Conservation (phyloP, 2,797 vertebrate genomes). For the Arctocebus calabarensis region DNA sequence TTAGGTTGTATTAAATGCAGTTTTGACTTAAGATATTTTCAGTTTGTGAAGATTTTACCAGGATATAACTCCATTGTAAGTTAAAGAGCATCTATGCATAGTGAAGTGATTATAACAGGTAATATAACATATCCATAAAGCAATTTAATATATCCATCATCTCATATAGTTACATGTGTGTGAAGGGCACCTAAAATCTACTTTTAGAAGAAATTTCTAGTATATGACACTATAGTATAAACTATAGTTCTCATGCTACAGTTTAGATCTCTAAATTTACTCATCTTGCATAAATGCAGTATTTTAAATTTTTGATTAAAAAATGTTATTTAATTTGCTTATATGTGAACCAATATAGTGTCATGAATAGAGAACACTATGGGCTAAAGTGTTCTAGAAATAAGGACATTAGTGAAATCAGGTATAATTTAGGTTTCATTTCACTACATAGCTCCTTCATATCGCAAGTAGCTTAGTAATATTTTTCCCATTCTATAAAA, state of each 20-base stretch:
- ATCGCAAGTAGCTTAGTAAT: neutral
- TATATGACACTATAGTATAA: neutral
- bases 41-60: neutral
- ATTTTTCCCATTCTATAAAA: conserved; percentile 49
- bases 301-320: conserved; percentile 47
- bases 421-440: conserved; percentile 28
- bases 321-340: neutral
- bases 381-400: neutral
- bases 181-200: neutral
- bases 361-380: neutral
- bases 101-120: neutral
- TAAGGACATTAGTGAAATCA: conserved; percentile 17
- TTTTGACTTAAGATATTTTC: neutral
- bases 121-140: neutral
- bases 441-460: neutral
- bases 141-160: neutral
- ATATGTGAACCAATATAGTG: conserved; percentile 10
- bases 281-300: neutral
- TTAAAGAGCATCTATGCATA: neutral
- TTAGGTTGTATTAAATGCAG: neutral
- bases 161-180: neutral
- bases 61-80: neutral
- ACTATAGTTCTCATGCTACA: neutral
- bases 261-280: neutral
- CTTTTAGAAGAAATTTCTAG: neutral